Base-by-base conservation (phyloP, 2,797 vertebrate species). In the Melanotaenia trifasciata region DNA sequence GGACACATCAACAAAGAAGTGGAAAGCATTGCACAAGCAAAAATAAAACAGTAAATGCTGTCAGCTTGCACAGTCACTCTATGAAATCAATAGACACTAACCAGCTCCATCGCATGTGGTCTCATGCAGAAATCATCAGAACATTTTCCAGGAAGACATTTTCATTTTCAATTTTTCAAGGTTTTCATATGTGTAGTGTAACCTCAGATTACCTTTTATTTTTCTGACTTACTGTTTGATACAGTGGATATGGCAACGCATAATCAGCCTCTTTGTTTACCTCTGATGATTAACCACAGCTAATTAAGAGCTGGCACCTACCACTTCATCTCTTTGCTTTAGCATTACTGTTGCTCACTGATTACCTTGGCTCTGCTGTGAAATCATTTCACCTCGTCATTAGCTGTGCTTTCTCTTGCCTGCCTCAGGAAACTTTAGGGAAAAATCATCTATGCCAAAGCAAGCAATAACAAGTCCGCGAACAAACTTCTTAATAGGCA, bases 321-420 rank as follows among this genome's bases (percentile, higher is more conserved):
- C 32, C 74, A 57, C 83, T 78, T 76, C 75, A 74, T 78, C 69
- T 69, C 43, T 28, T 45, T 38, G 33, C 66, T 64, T 63, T 58
- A 63, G 66, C 36, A 28, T 71, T 50, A 24, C 18, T 38, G 54
- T 80, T 66, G 57, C 78, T 59, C 72, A 16, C 78, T 84, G 83
- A 89, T 87, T 81, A 70, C 67, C 67, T 76, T 78, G 80, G 76
- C 81, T 88, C 81, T 73, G 70, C 72, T 86, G 84, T 75, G 24
- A 81, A 83, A 87, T 78, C 75, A 71, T 84, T 73, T 65, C 80
- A 76, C 74, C 89, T 81, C 72, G 82, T 86, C 67, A 89, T 87
- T 87, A 83, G 80, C 79, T 68, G 69, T 59, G 54, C 47, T 51
- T 74, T 76, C 58, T 62, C 18, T 62, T 33, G 83, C 84, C 84